Conservation (phyloP, 2,113 vertebrate genomes). For the Tenrec ecaudatus region DNA sequence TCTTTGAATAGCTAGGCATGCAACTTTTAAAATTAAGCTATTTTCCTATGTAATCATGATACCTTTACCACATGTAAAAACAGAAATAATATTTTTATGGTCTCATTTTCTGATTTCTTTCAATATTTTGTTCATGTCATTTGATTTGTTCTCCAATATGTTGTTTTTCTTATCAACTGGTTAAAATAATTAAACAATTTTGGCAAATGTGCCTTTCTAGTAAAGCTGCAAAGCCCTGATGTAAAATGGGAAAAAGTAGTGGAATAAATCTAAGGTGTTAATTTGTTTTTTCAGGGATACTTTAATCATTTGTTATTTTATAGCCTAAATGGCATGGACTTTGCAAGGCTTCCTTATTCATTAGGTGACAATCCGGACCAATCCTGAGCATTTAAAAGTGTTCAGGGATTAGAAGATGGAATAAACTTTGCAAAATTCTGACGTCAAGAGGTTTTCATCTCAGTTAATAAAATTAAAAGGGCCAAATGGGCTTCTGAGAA, state of each 20-base stretch:
- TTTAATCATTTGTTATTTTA: slow-evolving; percentile 76
- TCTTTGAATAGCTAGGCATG: slow-evolving; percentile 5
- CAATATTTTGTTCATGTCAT: background rate
- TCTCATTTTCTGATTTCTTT: slow-evolving; percentile 27
- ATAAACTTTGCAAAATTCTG: slow-evolving; percentile 71
- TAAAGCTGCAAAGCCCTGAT: slow-evolving; percentile 54
- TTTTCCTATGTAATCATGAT: background rate
- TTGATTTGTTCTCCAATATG: slow-evolving; percentile 38
- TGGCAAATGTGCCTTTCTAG: slow-evolving; percentile 46
- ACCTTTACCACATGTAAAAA: background rate
- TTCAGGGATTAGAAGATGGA: slow-evolving; percentile 54
- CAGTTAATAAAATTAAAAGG: slow-evolving; percentile 80
- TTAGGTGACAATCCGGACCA: slow-evolving; percentile 78
- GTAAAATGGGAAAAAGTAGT: slow-evolving; percentile 67
- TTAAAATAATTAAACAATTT: slow-evolving; percentile 56
- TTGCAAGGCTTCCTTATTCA: slow-evolving; percentile 80
- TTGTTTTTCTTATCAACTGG: slow-evolving; percentile 21
- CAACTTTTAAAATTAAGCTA: slow-evolving; percentile 25
- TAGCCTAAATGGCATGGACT: slow-evolving; percentile 62
- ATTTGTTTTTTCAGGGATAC: slow-evolving; percentile 78
- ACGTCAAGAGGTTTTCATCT: slow-evolving; percentile 70
- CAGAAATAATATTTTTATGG: background rate
- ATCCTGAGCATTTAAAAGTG: slow-evolving; percentile 68
- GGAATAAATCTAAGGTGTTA: slow-evolving; percentile 73
- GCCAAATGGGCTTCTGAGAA: slow-evolving; percentile 73